phyloP scores from a whole-genome alignment of 2,113 vertebrate genomes.

The Platycercus adscitus region DNA sequence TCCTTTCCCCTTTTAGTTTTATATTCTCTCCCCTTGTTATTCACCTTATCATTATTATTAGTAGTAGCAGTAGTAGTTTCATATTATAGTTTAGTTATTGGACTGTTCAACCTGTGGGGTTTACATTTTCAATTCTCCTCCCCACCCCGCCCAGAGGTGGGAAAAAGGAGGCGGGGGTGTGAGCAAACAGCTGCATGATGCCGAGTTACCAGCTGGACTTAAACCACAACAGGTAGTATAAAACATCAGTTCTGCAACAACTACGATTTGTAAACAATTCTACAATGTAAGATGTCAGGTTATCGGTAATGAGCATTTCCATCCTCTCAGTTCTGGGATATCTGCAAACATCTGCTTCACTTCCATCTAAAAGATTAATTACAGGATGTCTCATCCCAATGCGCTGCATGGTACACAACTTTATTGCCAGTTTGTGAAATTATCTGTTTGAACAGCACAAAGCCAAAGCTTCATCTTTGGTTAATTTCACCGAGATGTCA shows the following conservation, averaged over 20 bases:
- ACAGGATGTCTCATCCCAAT: constrained; percentile 24
- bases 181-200: background rate
- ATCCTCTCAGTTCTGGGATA: background rate
- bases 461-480: constrained; percentile 87
- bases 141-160: background rate
- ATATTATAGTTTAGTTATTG: background rate
- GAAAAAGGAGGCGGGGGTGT: background rate
- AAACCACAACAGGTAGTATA: background rate
- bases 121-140: background rate
- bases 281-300: background rate
- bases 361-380: constrained; percentile 28
- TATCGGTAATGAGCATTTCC: background rate
- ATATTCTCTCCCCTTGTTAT: background rate
- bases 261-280: constrained; percentile 67
- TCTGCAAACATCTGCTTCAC: constrained; percentile 25
- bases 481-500: constrained; percentile 78
- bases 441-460: constrained; percentile 66
- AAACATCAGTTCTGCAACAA: constrained; percentile 44
- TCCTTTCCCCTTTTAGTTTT: background rate
- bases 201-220: background rate
- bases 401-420: constrained; percentile 32
- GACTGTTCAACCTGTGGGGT: background rate
- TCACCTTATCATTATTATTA: background rate
- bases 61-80: background rate
- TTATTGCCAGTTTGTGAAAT: constrained; percentile 62